Percentiles rank a stretch among this genome's conserved stretches.
phyloP scores from a whole-genome alignment of 2,888 invertebrate species.

The Pyrgus malvae region DNA sequence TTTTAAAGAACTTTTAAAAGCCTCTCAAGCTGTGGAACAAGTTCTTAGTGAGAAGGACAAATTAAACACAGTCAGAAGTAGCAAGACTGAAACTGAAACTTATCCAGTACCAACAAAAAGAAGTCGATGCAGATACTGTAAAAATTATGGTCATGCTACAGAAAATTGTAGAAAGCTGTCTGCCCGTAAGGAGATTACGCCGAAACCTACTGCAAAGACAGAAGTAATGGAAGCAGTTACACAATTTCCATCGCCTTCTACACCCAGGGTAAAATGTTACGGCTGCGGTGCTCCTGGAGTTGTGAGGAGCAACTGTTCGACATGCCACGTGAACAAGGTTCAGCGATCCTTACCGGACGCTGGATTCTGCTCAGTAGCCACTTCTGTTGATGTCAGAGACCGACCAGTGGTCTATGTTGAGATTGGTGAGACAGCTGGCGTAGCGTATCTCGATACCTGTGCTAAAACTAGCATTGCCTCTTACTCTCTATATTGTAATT shows the following conservation, averaged over 20 bases:
- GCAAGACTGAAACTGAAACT: background rate
- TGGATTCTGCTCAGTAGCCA: conserved; percentile 23
- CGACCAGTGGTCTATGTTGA: conserved; percentile 25
- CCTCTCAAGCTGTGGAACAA: conserved; percentile 7
- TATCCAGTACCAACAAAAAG: background rate
- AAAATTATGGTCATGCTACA: conserved; percentile 12
- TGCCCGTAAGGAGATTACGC: background rate
- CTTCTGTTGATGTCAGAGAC: conserved; percentile 12
- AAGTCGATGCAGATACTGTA: conserved; percentile 21
- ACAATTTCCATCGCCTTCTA: conserved; percentile 22
- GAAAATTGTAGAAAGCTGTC: conserved; percentile 24
- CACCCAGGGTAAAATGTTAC: conserved; percentile 27
- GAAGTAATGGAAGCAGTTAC: background rate
- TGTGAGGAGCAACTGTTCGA: conserved; percentile 24
- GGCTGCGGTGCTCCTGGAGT: conserved; percentile 32
- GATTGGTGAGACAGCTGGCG: conserved; percentile 2
- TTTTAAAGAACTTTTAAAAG: conserved; percentile 1
- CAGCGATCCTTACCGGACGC: conserved; percentile 6
- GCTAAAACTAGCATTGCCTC: conserved; percentile 32
- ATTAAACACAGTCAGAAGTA: background rate
- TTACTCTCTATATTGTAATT: conserved; percentile 22
- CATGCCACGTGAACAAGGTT: conserved; percentile 8
- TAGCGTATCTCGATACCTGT: conserved; percentile 28
- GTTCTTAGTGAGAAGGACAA: background rate
- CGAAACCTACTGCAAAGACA: background rate